A percentile compares a stretch with the other conserved stretches of the same genome.
These are phyloP conservation scores for Epiperipatus broadwayi DNA, from an alignment of 2,888 invertebrate genomes.

Conservation along the genomic window DNA sequence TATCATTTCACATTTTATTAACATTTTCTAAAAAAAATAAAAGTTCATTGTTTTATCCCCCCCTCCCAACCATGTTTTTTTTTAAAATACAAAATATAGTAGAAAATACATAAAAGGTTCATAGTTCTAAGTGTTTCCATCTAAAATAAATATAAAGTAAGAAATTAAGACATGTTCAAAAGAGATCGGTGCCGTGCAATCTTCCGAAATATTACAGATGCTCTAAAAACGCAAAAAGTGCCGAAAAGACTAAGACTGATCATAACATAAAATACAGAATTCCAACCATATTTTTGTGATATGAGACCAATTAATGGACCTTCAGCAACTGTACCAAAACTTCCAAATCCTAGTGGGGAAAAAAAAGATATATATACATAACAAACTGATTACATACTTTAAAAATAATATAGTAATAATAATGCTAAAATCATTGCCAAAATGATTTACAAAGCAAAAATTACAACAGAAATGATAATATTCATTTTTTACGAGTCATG, in stretches of 20 bases:
- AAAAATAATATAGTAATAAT: not conserved
- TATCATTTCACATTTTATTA: too few species aligned
- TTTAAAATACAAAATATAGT: too few species aligned
- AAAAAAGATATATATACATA: not conserved
- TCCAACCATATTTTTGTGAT: constrained; percentile 30
- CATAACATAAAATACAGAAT: constrained; percentile 30
- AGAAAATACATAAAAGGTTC: too few species aligned
- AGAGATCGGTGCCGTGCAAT: too few species aligned
- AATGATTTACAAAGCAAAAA: not conserved
- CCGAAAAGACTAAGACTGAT: constrained; percentile 27
- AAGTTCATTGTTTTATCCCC: too few species aligned
- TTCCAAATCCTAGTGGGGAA: constrained; percentile 27
- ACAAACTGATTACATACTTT: not conserved
- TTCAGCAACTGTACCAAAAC: constrained; percentile 31
- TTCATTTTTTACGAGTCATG: not conserved
- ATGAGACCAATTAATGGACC: constrained; percentile 32
- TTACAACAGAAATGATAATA: constrained; percentile 1
- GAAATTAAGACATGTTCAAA: too few species aligned
- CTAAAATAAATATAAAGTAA: too few species aligned
- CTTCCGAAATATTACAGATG: constrained; percentile 23
- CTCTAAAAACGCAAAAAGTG: constrained; percentile 26
- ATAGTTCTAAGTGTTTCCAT: too few species aligned
- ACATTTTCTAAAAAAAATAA: too few species aligned
- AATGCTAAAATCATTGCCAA: not conserved
- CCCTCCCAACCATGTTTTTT: too few species aligned